These are phyloP conservation scores for Smittia aterrima DNA, from an alignment of 2,888 invertebrate genomes.

Conservation along the genomic window DNA sequence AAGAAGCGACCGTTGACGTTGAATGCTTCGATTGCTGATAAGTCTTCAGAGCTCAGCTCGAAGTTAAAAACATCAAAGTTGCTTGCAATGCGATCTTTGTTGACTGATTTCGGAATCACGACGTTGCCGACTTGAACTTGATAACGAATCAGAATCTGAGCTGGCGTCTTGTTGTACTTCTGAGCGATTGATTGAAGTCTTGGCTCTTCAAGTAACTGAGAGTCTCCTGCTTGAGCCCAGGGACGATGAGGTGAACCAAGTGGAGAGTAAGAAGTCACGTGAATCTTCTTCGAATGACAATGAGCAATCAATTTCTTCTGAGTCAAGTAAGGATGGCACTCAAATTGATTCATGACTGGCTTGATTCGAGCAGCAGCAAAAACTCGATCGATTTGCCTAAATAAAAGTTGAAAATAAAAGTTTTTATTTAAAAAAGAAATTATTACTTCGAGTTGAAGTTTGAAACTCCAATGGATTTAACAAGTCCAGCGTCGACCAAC, in stretches of 20 bases:
- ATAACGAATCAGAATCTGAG: constrained; percentile 65
- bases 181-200: constrained; percentile 61
- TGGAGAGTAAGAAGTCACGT: constrained; percentile 79
- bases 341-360: constrained; percentile 70
- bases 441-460: constrained; percentile 72
- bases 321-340: constrained; percentile 77
- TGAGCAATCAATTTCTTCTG: constrained; percentile 68
- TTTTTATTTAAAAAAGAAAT: constrained; percentile 47
- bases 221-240: constrained; percentile 74
- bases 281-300: constrained; percentile 65
- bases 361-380: constrained; percentile 61
- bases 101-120: constrained; percentile 66
- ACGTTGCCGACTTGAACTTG: constrained; percentile 59
- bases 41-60: constrained; percentile 57
- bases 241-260: constrained; percentile 82
- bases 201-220: constrained; percentile 69
- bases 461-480: constrained; percentile 66
- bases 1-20: constrained; percentile 70
- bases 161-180: constrained; percentile 60
- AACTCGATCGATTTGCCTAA: constrained; percentile 68
- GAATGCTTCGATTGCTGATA: constrained; percentile 64
- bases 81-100: constrained; percentile 57
- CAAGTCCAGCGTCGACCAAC: constrained; percentile 63
- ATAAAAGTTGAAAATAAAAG: too few relatives aligned
- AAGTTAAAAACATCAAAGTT: constrained; percentile 66